phyloP scores from a whole-genome alignment of 2,797 vertebrate genomes.

The Oophaga sylvatica region DNA sequence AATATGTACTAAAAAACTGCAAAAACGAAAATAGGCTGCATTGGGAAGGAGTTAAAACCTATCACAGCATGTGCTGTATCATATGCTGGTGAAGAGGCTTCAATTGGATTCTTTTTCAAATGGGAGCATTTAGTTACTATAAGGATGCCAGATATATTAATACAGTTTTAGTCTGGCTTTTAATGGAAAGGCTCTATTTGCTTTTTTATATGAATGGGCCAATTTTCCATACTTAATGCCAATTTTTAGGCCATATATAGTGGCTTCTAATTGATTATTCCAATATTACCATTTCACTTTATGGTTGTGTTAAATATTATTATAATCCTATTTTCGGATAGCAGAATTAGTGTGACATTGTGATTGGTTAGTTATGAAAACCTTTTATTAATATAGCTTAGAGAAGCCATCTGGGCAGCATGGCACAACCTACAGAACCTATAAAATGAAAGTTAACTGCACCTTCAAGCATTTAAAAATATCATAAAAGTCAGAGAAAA shows the following conservation, averaged over 20 bases:
- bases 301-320: constrained; percentile 33
- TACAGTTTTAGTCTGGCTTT: constrained; percentile 2
- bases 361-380: constrained; percentile 30
- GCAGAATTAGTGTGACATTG: background rate
- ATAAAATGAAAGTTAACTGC: constrained; percentile 12
- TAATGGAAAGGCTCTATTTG: background rate
- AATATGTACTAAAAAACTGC: too few relatives aligned
- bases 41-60: background rate
- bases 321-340: constrained; percentile 29
- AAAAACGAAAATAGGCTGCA: too few relatives aligned
- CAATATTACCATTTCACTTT: constrained; percentile 26
- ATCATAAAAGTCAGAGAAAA: background rate
- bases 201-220: constrained; percentile 27
- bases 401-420: constrained; percentile 29
- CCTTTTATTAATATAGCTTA: constrained; percentile 34
- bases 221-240: constrained; percentile 46
- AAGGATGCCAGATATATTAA: constrained; percentile 15
- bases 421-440: constrained; percentile 13
- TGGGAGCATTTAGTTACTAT: constrained; percentile 12
- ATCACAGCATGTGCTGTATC: background rate
- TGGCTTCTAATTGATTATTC: constrained; percentile 44
- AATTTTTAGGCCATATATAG: constrained; percentile 33
- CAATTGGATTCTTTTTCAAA: constrained; percentile 1
- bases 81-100: background rate
- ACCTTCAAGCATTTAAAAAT: constrained; percentile 3